Conservation (phyloP, 2,888 invertebrate genomes). For the Thera obeliscata region DNA sequence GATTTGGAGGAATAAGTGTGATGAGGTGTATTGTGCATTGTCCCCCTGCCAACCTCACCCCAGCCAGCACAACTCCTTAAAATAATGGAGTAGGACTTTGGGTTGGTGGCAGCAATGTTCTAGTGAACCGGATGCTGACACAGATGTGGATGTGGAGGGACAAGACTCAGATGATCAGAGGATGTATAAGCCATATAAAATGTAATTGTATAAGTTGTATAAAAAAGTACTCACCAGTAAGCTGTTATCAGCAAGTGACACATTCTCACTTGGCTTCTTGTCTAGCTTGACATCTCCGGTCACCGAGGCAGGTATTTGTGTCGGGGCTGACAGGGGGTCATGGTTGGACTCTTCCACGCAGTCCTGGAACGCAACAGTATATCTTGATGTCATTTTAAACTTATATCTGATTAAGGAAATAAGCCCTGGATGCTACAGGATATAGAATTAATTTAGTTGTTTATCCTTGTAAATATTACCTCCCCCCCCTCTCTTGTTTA, state of each 20-base stretch:
- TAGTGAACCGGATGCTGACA: too few relatives aligned
- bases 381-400: constrained; percentile 1
- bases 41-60: too few relatives aligned
- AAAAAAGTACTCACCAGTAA: constrained; percentile 74
- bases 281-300: constrained; percentile 54
- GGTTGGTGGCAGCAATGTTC: too few relatives aligned
- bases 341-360: constrained; percentile 74
- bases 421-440: neutral
- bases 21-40: too few relatives aligned
- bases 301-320: constrained; percentile 49
- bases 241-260: constrained; percentile 87
- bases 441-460: neutral
- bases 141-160: too few relatives aligned
- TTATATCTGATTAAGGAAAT: neutral
- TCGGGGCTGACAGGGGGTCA: constrained; percentile 70
- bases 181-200: too few relatives aligned
- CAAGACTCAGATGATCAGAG: too few relatives aligned
- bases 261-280: constrained; percentile 78
- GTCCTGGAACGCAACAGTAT: constrained; percentile 56
- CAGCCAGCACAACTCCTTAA: too few relatives aligned
- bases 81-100: too few relatives aligned
- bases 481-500: too few relatives aligned
- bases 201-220: too few relatives aligned
- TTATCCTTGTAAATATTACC: neutral
- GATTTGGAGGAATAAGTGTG: too few relatives aligned